These are phyloP conservation scores for Hafferia zeledoni DNA, from an alignment of 2,797 vertebrate genomes.

Conservation along the genomic window DNA sequence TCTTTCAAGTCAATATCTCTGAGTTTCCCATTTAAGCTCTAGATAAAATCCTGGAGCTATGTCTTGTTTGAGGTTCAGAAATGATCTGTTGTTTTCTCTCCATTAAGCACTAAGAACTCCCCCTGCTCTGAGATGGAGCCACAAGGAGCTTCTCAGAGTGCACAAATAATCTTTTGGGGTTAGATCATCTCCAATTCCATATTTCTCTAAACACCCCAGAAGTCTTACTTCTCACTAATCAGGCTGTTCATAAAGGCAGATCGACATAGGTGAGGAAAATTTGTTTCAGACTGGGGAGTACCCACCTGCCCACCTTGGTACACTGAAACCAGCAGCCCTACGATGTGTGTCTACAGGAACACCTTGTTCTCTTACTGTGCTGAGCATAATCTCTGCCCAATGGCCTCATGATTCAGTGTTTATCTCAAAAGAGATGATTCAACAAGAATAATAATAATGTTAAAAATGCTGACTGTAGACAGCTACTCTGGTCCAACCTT, in stretches of 20 bases:
- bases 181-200: not conserved
- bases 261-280: not conserved
- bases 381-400: not conserved
- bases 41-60: not conserved
- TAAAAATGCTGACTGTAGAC: not conserved
- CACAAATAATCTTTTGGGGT: not conserved
- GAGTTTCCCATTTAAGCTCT: not conserved
- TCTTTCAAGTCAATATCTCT: not conserved
- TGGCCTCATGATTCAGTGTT: not conserved
- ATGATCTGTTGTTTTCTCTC: not conserved
- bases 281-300: not conserved
- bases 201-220: not conserved
- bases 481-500: not conserved
- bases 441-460: not conserved
- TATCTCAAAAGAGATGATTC: not conserved
- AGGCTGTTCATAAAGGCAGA: not conserved
- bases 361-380: not conserved
- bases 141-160: not conserved
- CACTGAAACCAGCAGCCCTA: fast-evolving
- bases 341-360: not conserved
- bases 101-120: not conserved
- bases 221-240: not conserved
- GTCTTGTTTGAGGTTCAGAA: not conserved
- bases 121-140: not conserved
- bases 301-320: not conserved